A percentile compares a stretch with the other conserved stretches of the same genome.
Conservation (phyloP, 2,888 invertebrate species). For the Aleiodes testaceus region DNA sequence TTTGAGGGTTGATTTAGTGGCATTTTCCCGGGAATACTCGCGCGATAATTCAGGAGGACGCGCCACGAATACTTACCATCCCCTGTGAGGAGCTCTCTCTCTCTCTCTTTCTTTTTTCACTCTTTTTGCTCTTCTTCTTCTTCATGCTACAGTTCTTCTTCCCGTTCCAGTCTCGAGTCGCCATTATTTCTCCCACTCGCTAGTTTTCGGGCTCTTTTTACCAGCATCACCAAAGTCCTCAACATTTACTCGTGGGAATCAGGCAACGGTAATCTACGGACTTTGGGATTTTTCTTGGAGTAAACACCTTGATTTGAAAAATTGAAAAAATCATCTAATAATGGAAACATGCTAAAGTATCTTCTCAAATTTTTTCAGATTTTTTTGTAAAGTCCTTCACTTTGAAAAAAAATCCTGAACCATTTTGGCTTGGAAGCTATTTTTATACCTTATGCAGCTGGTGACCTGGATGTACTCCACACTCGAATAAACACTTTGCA, state of each 20-base stretch:
- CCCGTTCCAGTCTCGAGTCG: constrained; percentile 38
- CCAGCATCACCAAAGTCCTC: too few species aligned
- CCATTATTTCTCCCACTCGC: constrained; percentile 58
- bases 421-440: background rate
- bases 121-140: constrained; percentile 16
- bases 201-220: constrained; percentile 49
- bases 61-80: constrained; percentile 66
- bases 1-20: constrained; percentile 65
- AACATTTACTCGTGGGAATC: too few species aligned
- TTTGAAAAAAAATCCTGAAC: too few species aligned
- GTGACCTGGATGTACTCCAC: too few species aligned
- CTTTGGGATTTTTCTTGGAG: background rate
- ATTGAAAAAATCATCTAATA: too few species aligned
- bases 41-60: constrained; percentile 67
- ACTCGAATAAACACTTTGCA: too few species aligned
- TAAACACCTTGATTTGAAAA: too few species aligned
- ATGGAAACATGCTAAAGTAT: too few species aligned
- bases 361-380: too few species aligned
- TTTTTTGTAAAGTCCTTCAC: too few species aligned
- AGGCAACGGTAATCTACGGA: background rate
- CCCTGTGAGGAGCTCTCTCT: constrained; percentile 39
- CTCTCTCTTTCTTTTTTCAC: constrained; percentile 22
- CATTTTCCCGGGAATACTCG: constrained; percentile 66
- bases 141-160: constrained; percentile 29
- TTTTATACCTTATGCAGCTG: too few species aligned